Evolutionary conservation across 1,140 invertebrate genomes (phyloP), one percentile per base, ranked within the genome.

Genomic region (Dinoponera quadriceps): DNA sequence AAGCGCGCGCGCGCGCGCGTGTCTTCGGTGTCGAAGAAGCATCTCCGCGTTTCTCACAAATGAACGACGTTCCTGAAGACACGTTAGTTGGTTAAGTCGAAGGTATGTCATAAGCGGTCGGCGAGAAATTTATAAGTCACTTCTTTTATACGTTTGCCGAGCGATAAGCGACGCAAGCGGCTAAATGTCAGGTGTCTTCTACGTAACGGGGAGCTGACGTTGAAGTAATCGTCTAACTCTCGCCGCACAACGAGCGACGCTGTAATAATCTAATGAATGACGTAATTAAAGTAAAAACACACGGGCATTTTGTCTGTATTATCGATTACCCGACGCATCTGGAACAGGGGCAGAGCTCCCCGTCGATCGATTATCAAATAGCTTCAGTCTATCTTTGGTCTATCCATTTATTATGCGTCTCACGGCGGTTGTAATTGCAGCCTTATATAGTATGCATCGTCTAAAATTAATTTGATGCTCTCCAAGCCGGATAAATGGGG

Each of bases 381-480:
- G 38, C 13, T 48, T 44, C 25, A 5, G 22, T 25, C 33, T 44
- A 44, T 69, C 54, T 51, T 49, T 2, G 14, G 14, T 48, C n/a
- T 25, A 68, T 55, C 38, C 55, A 16, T 3, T 0, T 65, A 18
- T n/a, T 44, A 59, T 44, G 38, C 33, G 22, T n/a, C 11, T 59
- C 33, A 9, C 38, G 2, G 20, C 59, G 57, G 51, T 80, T 57
- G 54, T 75, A 71, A 44, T 48, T 49, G 48, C 11, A 33, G 4
- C 38, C 44, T 48, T 71, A n/a, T 55, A 49, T 29, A 44, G 44
- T 69, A 44, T 44, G 16, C 63, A 51, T 49, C 33, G 22, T 2
- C 16, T 20, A 49, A 87, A 87, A 84, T 87, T 87, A 80, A 87
- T 87, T 68, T 80, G 59, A 81, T 74, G 73, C 4, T 18, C 44